phyloP scores from a whole-genome alignment of 2,113 vertebrate genomes.

The Empidonax alnorum region DNA sequence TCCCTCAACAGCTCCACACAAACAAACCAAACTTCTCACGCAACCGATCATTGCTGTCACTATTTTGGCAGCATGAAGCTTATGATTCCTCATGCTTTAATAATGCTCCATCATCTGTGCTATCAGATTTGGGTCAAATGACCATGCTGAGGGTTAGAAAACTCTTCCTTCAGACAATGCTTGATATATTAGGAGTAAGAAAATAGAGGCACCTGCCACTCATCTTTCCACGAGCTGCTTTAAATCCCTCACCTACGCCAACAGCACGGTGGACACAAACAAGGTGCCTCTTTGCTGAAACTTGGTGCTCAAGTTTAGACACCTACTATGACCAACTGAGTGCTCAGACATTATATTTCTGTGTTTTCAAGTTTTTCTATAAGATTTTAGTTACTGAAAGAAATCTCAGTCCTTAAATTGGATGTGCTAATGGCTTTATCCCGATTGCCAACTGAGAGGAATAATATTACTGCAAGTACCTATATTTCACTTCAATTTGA shows the following conservation, averaged over 20 bases:
- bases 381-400: not conserved
- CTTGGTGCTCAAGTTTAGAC: not conserved
- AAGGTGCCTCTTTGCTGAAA: not conserved
- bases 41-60: not conserved
- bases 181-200: not conserved
- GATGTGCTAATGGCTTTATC: not conserved
- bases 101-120: not conserved
- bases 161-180: not conserved
- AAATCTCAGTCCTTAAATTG: not conserved
- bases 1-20: not conserved
- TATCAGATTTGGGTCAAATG: not conserved
- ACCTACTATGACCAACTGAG: not conserved
- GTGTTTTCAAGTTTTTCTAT: not conserved
- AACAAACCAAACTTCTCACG: not conserved
- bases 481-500: slow-evolving; percentile 33
- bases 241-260: not conserved
- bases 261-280: not conserved
- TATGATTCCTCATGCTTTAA: not conserved
- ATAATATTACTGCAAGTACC: slow-evolving; percentile 14
- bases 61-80: not conserved
- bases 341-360: not conserved
- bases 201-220: not conserved
- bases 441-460: not conserved
- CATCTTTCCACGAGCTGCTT: not conserved
- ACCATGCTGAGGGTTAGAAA: not conserved